These are phyloP conservation scores for Meles meles DNA, from an alignment of 2,113 vertebrate species.

Conservation along the genomic window DNA sequence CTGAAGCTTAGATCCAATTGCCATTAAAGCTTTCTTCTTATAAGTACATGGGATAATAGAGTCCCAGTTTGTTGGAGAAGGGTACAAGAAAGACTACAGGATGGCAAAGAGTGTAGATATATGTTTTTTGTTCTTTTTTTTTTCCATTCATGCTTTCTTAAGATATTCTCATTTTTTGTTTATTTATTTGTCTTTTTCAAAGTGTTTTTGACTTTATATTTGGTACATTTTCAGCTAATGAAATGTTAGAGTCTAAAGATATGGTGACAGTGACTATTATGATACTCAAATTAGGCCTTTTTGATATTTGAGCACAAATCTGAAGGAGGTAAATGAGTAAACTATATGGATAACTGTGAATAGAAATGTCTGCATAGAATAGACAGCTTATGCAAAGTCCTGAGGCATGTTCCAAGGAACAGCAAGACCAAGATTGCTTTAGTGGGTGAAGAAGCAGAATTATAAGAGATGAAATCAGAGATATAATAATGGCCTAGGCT, in stretches of 20 bases:
- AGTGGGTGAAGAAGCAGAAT: background rate
- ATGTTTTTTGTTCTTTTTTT: background rate
- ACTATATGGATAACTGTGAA: background rate
- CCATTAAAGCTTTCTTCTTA: background rate
- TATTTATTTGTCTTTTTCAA: background rate
- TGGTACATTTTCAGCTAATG: background rate
- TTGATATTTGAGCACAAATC: background rate
- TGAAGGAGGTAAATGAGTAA: background rate
- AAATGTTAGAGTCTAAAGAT: background rate
- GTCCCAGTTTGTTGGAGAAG: background rate
- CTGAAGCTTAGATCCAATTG: background rate
- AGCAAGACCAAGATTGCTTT: background rate
- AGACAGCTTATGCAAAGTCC: background rate
- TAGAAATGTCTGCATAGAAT: background rate
- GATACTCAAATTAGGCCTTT: background rate
- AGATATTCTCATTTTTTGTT: background rate
- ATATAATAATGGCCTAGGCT: background rate
- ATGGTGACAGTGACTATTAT: background rate
- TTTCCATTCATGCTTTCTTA: background rate
- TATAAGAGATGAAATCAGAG: background rate
- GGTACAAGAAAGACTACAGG: background rate
- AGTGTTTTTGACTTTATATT: background rate
- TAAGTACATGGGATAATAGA: background rate
- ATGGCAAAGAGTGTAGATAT: background rate
- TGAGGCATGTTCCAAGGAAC: background rate